Evolutionary conservation across 2,797 vertebrate genomes (phyloP).

Genomic region (Morus bassanus): DNA sequence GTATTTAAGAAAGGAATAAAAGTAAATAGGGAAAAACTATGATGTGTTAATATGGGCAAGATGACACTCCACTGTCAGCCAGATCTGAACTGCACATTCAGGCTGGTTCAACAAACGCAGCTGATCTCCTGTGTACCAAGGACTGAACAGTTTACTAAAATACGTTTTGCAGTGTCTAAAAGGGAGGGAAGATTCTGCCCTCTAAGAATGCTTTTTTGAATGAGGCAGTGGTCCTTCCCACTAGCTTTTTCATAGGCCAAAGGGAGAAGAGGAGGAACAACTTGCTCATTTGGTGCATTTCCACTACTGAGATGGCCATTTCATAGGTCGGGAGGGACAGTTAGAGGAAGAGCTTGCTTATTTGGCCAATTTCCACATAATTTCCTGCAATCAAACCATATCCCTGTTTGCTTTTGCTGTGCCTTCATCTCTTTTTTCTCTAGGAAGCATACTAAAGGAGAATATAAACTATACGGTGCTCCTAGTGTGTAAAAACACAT

Average conservation of each 20-base stretch:
- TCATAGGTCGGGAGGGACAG: background rate
- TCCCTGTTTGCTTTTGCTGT: background rate
- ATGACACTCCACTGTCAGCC: background rate
- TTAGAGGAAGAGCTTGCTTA: background rate
- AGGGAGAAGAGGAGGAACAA: background rate
- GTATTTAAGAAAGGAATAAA: background rate
- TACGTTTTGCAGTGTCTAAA: background rate
- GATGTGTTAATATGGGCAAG: background rate
- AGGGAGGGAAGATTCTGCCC: background rate
- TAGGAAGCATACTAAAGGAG: background rate
- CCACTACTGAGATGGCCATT: background rate
- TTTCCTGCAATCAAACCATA: background rate
- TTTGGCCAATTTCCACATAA: background rate
- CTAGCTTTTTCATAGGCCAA: background rate
- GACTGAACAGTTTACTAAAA: background rate
- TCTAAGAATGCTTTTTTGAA: background rate
- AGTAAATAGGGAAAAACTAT: background rate
- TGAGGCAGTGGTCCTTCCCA: background rate
- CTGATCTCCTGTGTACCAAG: background rate
- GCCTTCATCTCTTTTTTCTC: background rate
- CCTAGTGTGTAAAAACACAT: rapidly evolving
- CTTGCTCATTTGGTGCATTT: background rate
- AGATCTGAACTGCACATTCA: background rate
- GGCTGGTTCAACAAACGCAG: background rate
- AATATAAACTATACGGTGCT: background rate